Evolutionary conservation across 2,113 vertebrate genomes (phyloP), one percentile per base, ranked within the genome.

Genomic region (Arvicanthis niloticus): DNA sequence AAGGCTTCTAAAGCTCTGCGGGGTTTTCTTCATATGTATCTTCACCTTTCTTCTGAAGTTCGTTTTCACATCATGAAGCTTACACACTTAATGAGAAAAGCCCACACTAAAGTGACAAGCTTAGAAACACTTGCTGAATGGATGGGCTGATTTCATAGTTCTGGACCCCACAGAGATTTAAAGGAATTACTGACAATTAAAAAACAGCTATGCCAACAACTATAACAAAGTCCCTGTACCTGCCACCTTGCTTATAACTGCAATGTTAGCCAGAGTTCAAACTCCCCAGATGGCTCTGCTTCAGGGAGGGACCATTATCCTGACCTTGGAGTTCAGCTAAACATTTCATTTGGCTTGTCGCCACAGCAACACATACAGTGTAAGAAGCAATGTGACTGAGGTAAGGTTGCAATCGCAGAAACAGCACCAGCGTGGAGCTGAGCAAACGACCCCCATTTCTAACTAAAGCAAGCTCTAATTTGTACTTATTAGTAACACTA

Each of bases 21-120:
- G 48, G 51, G 9, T 53, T 37, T 80, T 19, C 76, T 53, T 56
- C 56, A 53, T 19, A 8, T 78, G 7, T 34, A 37, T 7, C 5
- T 48, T 17, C 77, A 73, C 31, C 31, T 65, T n/a, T 91, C 60
- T 85, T 89, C 82, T 93, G 82, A 93, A 95, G 72, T 60, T 78
- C 7, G 48, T 51, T 12, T 48, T 40, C 51, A 37, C 22, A 34
- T 68, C 65, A 58, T 0, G 19, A 96, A 68, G 21, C 22, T 73
- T 75, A 45, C 84, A 48, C 42, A n/a, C 0, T 7, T 42, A 56
- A 17, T 34, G 29, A 65, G 67, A 60, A 75, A 89, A 42, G 40
- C 73, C 1, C 3, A 1, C 31, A 81, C 85, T 42, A 56, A 88
- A 87, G 68, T 56, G n/a, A 62, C 12, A 84, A 62, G 31, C 42